A percentile compares a stretch with the other conserved stretches of the same genome.
These are phyloP conservation scores for Proterorhinus semilunaris DNA, from an alignment of 2,113 vertebrate species.

Conservation along the genomic window DNA sequence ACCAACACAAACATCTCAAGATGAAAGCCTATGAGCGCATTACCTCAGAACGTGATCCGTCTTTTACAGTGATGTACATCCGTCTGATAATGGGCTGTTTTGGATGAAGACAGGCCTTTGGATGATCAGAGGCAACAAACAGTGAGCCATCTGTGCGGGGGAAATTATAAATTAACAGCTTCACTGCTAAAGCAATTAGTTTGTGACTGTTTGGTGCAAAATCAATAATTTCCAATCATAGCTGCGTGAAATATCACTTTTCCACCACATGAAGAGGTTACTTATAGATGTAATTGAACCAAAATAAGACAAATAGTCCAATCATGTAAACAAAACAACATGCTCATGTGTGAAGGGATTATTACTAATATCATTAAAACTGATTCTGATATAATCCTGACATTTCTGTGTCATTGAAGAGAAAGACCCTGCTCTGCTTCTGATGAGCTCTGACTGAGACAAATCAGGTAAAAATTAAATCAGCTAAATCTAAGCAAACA, in stretches of 20 bases:
- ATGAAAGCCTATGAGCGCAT: not conserved
- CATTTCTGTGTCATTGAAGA: not conserved
- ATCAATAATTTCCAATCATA: slow-evolving; percentile 49
- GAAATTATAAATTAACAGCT: slow-evolving; percentile 47
- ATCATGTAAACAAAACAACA: slow-evolving; percentile 27
- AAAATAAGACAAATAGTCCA: slow-evolving; percentile 20
- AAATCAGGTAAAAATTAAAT: too few species aligned
- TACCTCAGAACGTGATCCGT: not conserved
- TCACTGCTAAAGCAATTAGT: slow-evolving; percentile 46
- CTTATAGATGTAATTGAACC: slow-evolving; percentile 10
- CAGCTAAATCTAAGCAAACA: too few species aligned
- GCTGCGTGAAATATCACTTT: slow-evolving; percentile 49
- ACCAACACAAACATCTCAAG: not conserved
- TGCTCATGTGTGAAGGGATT: not conserved
- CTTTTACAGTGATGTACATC: not conserved
- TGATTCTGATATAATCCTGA: not conserved
- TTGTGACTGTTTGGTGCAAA: slow-evolving; percentile 49
- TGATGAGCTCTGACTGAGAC: too few species aligned
- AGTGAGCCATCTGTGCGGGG: slow-evolving; percentile 50
- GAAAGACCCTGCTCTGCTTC: too few species aligned
- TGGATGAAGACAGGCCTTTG: slow-evolving; percentile 31
- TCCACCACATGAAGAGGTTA: slow-evolving; percentile 1
- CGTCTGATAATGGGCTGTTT: slow-evolving; percentile 5
- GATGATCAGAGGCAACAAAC: slow-evolving; percentile 48
- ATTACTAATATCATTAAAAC: not conserved